Evolutionary conservation across 1,140 invertebrate species (phyloP).

Genomic region (Nebria ingens): DNA sequence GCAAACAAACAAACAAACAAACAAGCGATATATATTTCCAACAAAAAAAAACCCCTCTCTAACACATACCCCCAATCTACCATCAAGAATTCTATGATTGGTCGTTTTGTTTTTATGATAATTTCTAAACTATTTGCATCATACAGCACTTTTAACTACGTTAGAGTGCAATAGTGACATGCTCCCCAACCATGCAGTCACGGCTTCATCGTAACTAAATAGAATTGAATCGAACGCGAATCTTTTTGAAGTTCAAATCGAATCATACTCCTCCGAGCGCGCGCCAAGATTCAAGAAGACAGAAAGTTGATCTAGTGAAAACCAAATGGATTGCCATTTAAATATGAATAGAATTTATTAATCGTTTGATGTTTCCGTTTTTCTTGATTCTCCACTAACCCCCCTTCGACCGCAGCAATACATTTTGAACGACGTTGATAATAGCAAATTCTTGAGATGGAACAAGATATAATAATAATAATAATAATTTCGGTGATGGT

Average conservation of each 20-base stretch:
- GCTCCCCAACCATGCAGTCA: not conserved
- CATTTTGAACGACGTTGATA: not conserved
- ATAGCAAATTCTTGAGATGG: not conserved
- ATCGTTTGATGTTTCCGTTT: conserved; percentile 4
- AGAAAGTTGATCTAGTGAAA: conserved; percentile 3
- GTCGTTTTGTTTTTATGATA: too few species aligned
- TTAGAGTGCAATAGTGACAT: too few species aligned
- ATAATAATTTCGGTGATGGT: conserved; percentile 1
- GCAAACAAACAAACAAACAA: too few species aligned
- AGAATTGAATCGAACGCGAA: not conserved
- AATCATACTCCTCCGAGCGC: too few species aligned
- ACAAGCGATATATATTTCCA: too few species aligned
- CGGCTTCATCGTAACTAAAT: not conserved
- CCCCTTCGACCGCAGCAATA: too few species aligned
- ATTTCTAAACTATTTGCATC: too few species aligned
- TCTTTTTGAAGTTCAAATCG: not conserved
- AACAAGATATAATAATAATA: conserved; percentile 8
- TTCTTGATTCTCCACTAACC: too few species aligned
- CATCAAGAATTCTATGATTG: too few species aligned
- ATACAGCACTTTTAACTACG: too few species aligned
- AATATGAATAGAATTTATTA: conserved; percentile 10
- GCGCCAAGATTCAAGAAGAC: not conserved
- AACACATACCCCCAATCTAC: too few species aligned
- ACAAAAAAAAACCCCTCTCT: too few species aligned
- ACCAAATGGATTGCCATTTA: conserved; percentile 6